A percentile compares a stretch with the other conserved stretches of the same genome.
These are phyloP conservation scores for Sterna hirundo DNA, from an alignment of 2,113 vertebrate species.

Conservation along the genomic window DNA sequence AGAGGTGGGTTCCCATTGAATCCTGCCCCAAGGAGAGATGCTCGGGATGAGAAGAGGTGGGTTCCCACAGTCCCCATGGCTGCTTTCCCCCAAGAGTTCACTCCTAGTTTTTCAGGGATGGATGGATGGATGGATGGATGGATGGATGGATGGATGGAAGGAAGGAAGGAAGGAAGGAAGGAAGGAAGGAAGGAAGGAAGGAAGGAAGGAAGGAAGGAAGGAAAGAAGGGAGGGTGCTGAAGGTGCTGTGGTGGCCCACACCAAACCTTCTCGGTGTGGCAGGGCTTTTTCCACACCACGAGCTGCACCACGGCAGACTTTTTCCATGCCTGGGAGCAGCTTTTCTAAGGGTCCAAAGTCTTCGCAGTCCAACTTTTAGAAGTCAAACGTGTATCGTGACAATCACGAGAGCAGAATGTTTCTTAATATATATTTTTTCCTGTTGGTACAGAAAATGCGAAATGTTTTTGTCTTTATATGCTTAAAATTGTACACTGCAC, in stretches of 20 bases:
- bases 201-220: too few relatives aligned
- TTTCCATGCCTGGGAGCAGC: neutral
- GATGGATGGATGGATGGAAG: too few relatives aligned
- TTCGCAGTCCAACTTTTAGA: neutral
- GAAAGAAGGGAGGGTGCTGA: neutral
- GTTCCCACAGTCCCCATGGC: accelerated
- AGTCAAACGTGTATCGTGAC: accelerated
- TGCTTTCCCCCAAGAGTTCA: accelerated
- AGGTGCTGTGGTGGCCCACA: neutral
- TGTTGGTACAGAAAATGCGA: neutral
- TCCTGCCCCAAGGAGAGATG: accelerated
- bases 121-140: too few relatives aligned
- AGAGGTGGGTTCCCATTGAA: neutral
- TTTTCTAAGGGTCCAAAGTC: neutral
- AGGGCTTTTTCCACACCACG: neutral
- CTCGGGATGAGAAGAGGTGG: neutral
- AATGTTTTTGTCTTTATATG: neutral
- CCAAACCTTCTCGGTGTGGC: accelerated
- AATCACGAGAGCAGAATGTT: neutral
- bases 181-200: too few relatives aligned
- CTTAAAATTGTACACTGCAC: neutral
- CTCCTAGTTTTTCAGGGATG: neutral
- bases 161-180: too few relatives aligned
- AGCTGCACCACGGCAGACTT: neutral
- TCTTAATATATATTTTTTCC: neutral